Base-by-base conservation (phyloP, 2,888 invertebrate species). In the Aphrophora alni region DNA sequence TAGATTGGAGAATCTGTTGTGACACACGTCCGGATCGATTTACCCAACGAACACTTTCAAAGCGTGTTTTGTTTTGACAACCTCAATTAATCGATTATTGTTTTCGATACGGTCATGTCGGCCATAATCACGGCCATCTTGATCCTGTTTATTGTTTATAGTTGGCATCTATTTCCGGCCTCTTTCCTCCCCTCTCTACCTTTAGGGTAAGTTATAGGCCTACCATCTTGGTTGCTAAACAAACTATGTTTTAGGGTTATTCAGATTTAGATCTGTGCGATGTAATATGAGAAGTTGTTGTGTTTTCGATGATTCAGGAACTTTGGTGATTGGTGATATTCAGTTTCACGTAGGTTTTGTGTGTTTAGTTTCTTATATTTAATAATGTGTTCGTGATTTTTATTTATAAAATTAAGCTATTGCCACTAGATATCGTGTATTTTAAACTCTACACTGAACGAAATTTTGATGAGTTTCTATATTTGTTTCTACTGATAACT, bases 11-110 rank as follows among this genome's bases (percentile, higher is more conserved):
- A 21, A 59, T 59, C 59, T 59, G 59, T 59, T 59, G 59, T 59
- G 21, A 59, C 59, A 59, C 59, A 59, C 10, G 59, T 8, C 59
- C n/a, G 21, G 59, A 4, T 59, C 21, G 59, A 21, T 21, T 21
- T 21, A 59, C 59, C n/a, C 21, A 2, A 5, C 21, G 21, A 10
- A 21, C 59, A 2, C 44, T 44, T 44, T 44, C 44, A 44, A 2
- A 7, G 44, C 44, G 59, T 21, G 59, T 59, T 59, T 21, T 59
- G 59, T 59, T 59, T 59, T 59, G 59, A 59, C 59, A 59, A 59
- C 59, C 59, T n/a, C 59, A 59, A 59, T 59, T 59, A 59, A 59
- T 59, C 59, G 59, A 59, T 59, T 59, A 59, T 59, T 59, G 59
- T 59, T 59, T 59, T 59, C 59, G 59, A 59, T 59, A 59, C 59